Conservation (phyloP, 2,797 vertebrate species). For the Sebastes miniatus region DNA sequence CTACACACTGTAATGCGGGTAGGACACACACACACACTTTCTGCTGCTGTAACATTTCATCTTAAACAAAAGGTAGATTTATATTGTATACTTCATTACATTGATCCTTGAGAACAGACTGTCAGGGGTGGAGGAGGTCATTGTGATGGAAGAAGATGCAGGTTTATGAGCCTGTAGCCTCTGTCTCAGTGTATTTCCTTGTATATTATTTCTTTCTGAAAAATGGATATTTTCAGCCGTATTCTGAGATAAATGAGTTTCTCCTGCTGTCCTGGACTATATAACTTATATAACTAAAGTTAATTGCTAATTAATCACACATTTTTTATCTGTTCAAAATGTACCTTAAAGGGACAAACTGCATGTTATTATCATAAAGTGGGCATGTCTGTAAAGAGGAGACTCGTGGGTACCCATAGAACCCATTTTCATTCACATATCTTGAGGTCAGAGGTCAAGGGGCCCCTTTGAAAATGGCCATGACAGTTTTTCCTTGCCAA, state of each 20-base stretch:
- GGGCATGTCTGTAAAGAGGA: no score
- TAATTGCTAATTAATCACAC: no score
- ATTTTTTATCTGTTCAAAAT: no score
- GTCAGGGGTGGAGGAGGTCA: neutral
- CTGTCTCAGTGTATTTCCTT: neutral
- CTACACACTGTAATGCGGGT: slow-evolving; percentile 58
- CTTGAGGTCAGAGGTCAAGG: no score
- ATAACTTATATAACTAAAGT: no score
- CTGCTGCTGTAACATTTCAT: neutral
- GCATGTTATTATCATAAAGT: no score
- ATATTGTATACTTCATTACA: neutral
- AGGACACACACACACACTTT: neutral
- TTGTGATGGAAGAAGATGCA: neutral
- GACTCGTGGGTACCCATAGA: no score
- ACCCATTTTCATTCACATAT: no score
- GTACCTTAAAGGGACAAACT: no score
- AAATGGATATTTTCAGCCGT: neutral
- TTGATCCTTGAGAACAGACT: neutral
- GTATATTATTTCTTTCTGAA: neutral
- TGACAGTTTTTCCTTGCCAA: no score
- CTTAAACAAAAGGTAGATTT: neutral
- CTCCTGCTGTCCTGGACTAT: neutral
- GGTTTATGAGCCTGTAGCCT: no score
- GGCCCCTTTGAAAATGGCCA: fast-evolving
- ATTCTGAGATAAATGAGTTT: neutral